Conservation (phyloP, 1,140 invertebrate genomes). For the Anoplophora glabripennis region DNA sequence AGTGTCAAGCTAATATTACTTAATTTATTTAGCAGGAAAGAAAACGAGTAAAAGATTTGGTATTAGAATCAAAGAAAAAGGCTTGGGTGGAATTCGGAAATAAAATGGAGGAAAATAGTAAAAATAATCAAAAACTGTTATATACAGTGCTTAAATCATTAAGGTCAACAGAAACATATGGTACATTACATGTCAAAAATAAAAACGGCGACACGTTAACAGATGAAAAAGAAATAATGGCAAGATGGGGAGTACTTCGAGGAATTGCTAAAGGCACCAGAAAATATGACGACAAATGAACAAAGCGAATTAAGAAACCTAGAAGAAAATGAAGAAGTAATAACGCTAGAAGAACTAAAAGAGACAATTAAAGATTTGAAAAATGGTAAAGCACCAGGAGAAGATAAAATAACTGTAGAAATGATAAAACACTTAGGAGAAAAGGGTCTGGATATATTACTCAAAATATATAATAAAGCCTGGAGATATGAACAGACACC, state of each 20-base stretch:
- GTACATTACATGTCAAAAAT: neutral
- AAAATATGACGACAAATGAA: no score
- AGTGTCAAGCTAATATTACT: no score
- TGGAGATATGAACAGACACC: neutral
- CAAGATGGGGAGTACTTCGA: no score
- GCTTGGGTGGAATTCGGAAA: no score
- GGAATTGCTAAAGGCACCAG: no score
- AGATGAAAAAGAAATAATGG: neutral
- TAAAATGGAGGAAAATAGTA: neutral
- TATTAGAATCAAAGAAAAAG: no score
- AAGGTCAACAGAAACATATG: neutral
- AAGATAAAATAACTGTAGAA: slow-evolving; percentile 1
- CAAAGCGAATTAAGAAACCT: no score
- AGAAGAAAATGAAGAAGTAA: no score
- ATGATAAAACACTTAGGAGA: neutral
- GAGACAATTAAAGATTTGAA: neutral
- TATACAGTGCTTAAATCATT: neutral
- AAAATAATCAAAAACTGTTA: neutral
- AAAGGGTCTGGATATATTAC: no score
- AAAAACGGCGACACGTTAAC: neutral
- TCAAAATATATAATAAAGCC: neutral
- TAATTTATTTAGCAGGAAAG: no score
- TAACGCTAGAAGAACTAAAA: no score
- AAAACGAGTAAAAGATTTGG: no score
- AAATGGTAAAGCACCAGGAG: neutral